phyloP scores from a whole-genome alignment of 2,797 vertebrate genomes.

The Ceryle rudis region DNA sequence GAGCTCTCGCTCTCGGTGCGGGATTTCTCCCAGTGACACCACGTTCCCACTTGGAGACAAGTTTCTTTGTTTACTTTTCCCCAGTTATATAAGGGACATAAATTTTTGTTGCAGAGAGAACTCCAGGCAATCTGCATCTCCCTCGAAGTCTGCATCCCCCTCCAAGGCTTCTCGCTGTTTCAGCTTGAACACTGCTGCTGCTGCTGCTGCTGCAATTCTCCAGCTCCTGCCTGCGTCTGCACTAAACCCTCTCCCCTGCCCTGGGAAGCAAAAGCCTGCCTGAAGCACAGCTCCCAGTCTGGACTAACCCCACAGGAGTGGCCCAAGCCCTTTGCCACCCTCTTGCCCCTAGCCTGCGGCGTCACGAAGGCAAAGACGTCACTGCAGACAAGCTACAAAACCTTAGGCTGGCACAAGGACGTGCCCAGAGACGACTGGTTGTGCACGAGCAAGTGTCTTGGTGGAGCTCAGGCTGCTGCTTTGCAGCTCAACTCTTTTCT shows the following conservation, averaged over 20 bases:
- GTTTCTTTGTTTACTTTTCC: slow-evolving; percentile 62
- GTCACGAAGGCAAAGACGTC: accelerated
- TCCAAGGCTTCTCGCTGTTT: slow-evolving; percentile 16
- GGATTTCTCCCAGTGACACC: slow-evolving; percentile 46
- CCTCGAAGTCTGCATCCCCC: slow-evolving; percentile 12
- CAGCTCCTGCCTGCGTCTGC: neutral
- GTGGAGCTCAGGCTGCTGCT: slow-evolving; percentile 24
- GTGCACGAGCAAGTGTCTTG: accelerated
- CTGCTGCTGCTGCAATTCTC: slow-evolving; percentile 18
- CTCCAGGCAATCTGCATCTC: slow-evolving; percentile 24
- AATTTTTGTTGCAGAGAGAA: slow-evolving; percentile 20
- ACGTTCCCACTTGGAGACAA: slow-evolving; percentile 41
- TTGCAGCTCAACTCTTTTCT: neutral
- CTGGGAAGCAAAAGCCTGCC: neutral
- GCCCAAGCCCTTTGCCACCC: neutral
- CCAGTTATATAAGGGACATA: slow-evolving; percentile 44
- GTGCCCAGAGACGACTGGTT: accelerated
- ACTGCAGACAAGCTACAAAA: neutral
- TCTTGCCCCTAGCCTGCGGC: neutral
- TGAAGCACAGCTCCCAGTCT: accelerated
- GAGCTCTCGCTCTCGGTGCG: neutral
- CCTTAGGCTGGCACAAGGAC: neutral
- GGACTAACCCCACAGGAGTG: accelerated
- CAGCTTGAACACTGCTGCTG: neutral
- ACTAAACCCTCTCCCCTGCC: neutral